Evolutionary conservation across 2,888 invertebrate genomes (phyloP).

Genomic region (Drosophila kuntzei): DNA sequence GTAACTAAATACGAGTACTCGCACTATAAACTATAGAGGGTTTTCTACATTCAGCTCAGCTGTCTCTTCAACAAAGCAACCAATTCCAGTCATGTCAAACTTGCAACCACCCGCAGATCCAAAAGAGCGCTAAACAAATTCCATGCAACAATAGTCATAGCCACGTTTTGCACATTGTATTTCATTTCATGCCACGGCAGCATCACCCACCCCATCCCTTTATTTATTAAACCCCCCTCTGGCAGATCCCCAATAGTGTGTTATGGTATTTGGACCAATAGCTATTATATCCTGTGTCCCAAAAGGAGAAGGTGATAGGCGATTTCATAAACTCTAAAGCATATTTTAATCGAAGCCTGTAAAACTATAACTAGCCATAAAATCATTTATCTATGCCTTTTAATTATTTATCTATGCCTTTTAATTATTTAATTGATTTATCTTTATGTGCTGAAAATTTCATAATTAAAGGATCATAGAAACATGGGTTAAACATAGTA

Average conservation of each 20-base stretch:
- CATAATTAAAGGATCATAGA: conserved; percentile 17
- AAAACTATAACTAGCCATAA: not conserved
- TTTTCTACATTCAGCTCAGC: conserved; percentile 2
- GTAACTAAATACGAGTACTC: conserved; percentile 9
- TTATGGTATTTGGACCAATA: conserved; percentile 20
- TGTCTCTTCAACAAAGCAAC: conserved; percentile 22
- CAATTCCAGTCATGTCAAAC: conserved; percentile 19
- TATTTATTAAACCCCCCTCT: conserved; percentile 59
- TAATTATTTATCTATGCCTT: too few species aligned
- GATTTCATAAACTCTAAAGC: not conserved
- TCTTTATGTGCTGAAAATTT: not conserved
- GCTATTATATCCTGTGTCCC: not conserved
- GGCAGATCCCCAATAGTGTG: conserved; percentile 31
- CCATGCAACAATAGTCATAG: conserved; percentile 65
- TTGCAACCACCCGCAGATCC: conserved; percentile 9
- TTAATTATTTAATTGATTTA: too few species aligned
- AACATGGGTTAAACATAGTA: not conserved
- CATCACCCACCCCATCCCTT: conserved; percentile 25
- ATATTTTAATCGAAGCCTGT: not conserved
- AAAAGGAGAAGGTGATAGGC: not conserved
- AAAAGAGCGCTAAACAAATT: conserved; percentile 52
- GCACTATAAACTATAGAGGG: conserved; percentile 15
- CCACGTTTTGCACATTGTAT: conserved; percentile 74
- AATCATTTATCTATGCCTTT: too few species aligned
- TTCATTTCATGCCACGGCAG: conserved; percentile 60